Percentiles rank a stretch among this genome's conserved stretches.
Conservation (phyloP, 2,113 vertebrate genomes). For the Petroica traversi region DNA sequence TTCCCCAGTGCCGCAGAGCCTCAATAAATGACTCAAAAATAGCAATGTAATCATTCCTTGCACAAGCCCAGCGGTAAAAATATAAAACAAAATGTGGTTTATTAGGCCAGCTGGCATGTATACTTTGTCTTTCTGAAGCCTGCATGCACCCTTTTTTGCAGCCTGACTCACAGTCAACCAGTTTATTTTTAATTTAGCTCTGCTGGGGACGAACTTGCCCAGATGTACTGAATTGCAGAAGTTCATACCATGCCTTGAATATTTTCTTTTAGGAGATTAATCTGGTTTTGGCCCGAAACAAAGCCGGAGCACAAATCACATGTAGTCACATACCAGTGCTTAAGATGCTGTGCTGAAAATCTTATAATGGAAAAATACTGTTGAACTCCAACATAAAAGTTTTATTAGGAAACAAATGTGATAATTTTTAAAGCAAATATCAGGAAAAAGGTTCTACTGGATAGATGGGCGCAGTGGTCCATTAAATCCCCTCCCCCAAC, state of each 20-base stretch:
- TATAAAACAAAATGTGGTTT: background rate
- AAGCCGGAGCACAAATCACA: background rate
- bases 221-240: background rate
- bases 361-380: background rate
- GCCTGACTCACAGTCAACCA: background rate
- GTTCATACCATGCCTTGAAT: background rate
- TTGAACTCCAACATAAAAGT: background rate
- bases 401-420: background rate
- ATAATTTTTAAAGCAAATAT: background rate
- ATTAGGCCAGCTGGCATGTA: background rate
- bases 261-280: conserved; percentile 5
- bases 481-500: background rate
- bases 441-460: background rate
- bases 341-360: background rate
- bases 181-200: background rate
- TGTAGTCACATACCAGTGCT: background rate
- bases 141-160: background rate
- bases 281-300: background rate
- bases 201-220: background rate
- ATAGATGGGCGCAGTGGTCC: background rate
- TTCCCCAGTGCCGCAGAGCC: background rate
- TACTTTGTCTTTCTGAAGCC: background rate
- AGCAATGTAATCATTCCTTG: background rate
- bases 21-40: background rate
- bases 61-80: background rate